phyloP scores from a whole-genome alignment of 1,140 invertebrate genomes.

The Carcinoscorpius rotundicauda region DNA sequence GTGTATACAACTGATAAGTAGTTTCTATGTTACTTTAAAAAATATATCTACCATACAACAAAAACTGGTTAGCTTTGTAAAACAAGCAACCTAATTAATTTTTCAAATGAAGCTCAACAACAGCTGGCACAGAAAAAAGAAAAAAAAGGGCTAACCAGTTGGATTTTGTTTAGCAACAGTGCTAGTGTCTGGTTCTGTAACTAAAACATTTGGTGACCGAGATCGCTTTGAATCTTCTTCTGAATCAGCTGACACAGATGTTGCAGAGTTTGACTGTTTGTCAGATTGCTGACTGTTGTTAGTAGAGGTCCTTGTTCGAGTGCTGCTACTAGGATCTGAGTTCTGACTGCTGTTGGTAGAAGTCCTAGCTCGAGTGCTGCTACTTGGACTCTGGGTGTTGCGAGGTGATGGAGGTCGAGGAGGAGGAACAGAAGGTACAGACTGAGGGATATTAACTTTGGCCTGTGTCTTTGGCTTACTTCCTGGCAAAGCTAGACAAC shows the following conservation, averaged over 20 bases:
- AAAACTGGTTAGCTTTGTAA: too few species aligned
- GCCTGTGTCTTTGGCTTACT: not conserved
- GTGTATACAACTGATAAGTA: too few species aligned
- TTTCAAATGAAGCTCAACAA: too few species aligned
- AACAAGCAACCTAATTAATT: too few species aligned
- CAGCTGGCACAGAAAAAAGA: not conserved
- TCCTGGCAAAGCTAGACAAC: too few species aligned
- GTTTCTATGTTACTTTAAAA: too few species aligned
- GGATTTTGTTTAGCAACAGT: constrained; percentile 28
- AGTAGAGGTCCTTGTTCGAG: constrained; percentile 4
- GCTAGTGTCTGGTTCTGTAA: constrained; percentile 42
- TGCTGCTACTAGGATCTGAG: constrained; percentile 9
- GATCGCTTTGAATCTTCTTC: constrained; percentile 14
- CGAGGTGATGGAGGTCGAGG: constrained; percentile 17
- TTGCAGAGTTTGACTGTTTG: constrained; percentile 5
- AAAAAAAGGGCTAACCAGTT: constrained; percentile 24
- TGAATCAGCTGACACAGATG: constrained; percentile 14
- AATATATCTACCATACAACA: too few species aligned
- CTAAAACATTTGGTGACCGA: constrained; percentile 27
- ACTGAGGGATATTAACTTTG: constrained; percentile 7
- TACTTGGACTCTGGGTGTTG: constrained; percentile 14
- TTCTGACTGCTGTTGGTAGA: too few species aligned
- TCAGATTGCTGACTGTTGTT: not conserved
- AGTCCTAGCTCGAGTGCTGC: constrained; percentile 10
- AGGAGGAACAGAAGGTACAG: constrained; percentile 2